Conservation (phyloP, 2,797 vertebrate species). For the Graptemys geographica region DNA sequence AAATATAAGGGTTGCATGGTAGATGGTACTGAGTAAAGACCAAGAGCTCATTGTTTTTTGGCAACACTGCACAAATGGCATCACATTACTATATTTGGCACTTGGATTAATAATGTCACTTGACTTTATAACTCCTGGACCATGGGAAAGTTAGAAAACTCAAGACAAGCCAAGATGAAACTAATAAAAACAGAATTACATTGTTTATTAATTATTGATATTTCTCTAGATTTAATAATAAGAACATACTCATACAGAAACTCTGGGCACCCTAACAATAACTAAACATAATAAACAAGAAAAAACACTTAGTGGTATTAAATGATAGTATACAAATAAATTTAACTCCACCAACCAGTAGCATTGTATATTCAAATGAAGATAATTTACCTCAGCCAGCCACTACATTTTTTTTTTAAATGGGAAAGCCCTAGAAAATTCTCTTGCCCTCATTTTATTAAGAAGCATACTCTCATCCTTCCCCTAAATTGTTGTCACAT, state of each 20-base stretch:
- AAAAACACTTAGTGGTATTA: neutral
- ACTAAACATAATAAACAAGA: accelerated
- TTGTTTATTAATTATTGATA: neutral
- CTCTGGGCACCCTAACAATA: neutral
- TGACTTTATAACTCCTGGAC: neutral
- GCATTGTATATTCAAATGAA: neutral
- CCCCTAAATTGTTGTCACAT: accelerated
- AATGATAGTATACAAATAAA: neutral
- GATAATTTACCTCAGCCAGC: neutral
- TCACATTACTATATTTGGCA: neutral
- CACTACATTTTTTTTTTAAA: neutral
- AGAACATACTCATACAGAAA: accelerated
- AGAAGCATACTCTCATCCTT: neutral
- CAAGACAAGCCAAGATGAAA: neutral
- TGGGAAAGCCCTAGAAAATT: neutral
- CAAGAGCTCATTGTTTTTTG: conserved; percentile 24
- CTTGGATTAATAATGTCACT: neutral
- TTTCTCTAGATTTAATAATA: neutral
- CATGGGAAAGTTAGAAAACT: neutral
- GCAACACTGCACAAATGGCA: neutral
- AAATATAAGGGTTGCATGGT: neutral
- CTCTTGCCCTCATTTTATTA: neutral
- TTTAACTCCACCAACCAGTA: neutral
- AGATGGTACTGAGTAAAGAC: neutral
- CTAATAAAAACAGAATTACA: neutral